Evolutionary conservation across 1,140 invertebrate species (phyloP).

Genomic region (Pseudomyrmex flavicornis): DNA sequence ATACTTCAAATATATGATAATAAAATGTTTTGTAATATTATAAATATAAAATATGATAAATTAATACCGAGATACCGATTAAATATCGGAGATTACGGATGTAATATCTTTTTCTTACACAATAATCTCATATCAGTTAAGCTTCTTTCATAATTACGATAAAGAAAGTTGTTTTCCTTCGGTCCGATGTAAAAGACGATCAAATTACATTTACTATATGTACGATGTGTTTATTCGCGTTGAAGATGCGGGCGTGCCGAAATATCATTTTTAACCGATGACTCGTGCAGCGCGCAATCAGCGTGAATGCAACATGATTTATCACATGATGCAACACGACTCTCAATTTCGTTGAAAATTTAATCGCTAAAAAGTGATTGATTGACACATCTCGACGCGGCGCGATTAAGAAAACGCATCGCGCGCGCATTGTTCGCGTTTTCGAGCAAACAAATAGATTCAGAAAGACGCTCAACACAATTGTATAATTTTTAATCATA

Average conservation of each 20-base stretch:
- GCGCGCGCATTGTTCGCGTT: background rate
- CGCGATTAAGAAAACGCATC: slow-evolving; percentile 21
- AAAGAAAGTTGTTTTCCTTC: no score
- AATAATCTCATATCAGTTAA: no score
- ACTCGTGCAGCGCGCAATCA: slow-evolving; percentile 15
- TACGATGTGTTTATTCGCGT: background rate
- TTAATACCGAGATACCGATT: no score
- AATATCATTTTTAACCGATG: slow-evolving; percentile 19
- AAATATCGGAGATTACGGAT: no score
- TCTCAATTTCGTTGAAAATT: slow-evolving; percentile 38
- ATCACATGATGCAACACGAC: slow-evolving; percentile 21
- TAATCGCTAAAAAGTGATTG: background rate
- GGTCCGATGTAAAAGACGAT: background rate
- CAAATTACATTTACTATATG: background rate
- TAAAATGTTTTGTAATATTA: no score
- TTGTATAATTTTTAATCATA: background rate
- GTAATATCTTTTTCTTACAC: no score
- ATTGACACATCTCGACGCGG: slow-evolving; percentile 12
- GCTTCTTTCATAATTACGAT: no score
- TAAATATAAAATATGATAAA: no score
- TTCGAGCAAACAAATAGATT: background rate
- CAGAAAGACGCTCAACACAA: background rate
- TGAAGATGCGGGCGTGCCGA: no score
- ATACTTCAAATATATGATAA: no score
- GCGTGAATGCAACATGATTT: background rate